These are phyloP conservation scores for Cryptus armator DNA, from an alignment of 2,888 invertebrate genomes.

Conservation along the genomic window DNA sequence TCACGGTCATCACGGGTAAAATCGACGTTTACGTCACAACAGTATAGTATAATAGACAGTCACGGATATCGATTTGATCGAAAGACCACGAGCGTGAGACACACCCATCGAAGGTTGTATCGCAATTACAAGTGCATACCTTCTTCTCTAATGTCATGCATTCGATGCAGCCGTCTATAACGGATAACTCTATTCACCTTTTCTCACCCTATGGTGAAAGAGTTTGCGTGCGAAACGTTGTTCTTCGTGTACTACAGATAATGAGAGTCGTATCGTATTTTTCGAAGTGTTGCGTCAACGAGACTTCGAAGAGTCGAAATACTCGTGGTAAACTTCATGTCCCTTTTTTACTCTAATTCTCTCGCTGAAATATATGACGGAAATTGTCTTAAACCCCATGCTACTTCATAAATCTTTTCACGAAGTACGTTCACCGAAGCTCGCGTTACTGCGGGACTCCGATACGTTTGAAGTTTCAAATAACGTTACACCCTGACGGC, in stretches of 20 bases:
- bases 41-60: neutral
- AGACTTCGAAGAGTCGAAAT: neutral
- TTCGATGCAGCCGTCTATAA: slow-evolving; percentile 11
- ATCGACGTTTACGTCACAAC: slow-evolving; percentile 11
- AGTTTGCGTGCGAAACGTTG: slow-evolving; percentile 16
- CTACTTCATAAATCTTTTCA: slow-evolving; percentile 48
- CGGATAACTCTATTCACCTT: slow-evolving; percentile 41
- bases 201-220: slow-evolving; percentile 25
- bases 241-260: neutral
- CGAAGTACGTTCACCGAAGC: neutral
- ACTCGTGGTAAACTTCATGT: neutral
- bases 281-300: neutral
- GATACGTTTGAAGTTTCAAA: slow-evolving; percentile 44
- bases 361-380: slow-evolving; percentile 18
- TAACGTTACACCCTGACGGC: slow-evolving; percentile 24
- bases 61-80: slow-evolving; percentile 28
- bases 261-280: slow-evolving; percentile 11
- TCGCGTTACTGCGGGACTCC: slow-evolving; percentile 27
- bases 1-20: slow-evolving; percentile 35
- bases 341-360: neutral
- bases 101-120: slow-evolving; percentile 53
- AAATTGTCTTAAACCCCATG: slow-evolving; percentile 31
- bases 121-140: slow-evolving; percentile 20
- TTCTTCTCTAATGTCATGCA: slow-evolving; percentile 48
- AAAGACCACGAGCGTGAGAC: slow-evolving; percentile 42